These are phyloP conservation scores for Peromyscus attwateri DNA, from an alignment of 2,797 vertebrate species.

Conservation along the genomic window DNA sequence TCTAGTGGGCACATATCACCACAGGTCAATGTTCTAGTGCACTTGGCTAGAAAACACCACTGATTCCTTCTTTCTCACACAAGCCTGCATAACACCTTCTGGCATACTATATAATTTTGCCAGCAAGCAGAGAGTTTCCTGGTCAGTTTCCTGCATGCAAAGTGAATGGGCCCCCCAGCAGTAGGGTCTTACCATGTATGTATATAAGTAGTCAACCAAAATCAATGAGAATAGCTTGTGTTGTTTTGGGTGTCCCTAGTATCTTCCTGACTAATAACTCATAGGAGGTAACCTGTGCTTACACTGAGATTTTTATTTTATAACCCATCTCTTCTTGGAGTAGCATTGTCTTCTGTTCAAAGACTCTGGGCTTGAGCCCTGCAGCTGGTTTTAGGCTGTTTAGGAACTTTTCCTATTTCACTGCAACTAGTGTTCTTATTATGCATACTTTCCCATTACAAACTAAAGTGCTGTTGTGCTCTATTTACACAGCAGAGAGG, in stretches of 20 bases:
- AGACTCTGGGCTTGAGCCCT: background rate
- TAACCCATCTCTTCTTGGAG: background rate
- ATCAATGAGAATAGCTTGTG: background rate
- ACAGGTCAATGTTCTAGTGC: background rate
- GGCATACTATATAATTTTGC: background rate
- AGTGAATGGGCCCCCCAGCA: background rate
- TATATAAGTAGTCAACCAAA: background rate
- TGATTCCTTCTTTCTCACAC: background rate
- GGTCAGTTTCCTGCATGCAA: background rate
- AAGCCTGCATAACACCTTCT: background rate
- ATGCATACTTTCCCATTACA: constrained; percentile 27
- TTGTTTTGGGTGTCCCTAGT: background rate
- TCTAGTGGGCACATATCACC: background rate
- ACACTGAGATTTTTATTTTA: background rate
- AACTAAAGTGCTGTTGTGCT: background rate
- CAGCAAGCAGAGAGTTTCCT: background rate
- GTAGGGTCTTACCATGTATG: background rate
- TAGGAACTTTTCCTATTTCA: background rate
- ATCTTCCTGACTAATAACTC: background rate
- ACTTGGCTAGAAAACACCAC: background rate
- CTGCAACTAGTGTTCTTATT: constrained; percentile 4
- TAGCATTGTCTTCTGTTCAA: background rate
- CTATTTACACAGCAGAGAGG: background rate
- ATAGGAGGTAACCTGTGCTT: background rate
- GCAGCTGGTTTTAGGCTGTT: background rate